A percentile compares a stretch with the other conserved stretches of the same genome.
phyloP scores from a whole-genome alignment of 1,140 invertebrate species.

The Brachystomella parvula region DNA sequence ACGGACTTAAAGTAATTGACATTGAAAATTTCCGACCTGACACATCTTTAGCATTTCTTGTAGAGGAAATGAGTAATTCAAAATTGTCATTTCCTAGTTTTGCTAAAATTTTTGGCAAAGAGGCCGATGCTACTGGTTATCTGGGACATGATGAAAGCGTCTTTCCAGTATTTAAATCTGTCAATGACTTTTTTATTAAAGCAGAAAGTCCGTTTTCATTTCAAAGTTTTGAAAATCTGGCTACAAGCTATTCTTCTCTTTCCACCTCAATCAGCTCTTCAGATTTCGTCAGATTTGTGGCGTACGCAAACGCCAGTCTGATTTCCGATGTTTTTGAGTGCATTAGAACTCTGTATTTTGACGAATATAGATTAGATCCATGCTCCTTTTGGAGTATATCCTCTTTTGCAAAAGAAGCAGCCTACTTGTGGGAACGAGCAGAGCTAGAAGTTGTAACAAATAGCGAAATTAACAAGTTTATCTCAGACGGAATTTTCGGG shows the following conservation, averaged over 20 bases:
- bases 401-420: slow-evolving; percentile 2
- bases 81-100: not conserved
- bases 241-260: not conserved
- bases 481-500: not conserved
- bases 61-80: not conserved
- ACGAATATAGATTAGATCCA: not conserved
- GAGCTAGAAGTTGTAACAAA: not conserved
- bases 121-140: not conserved
- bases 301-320: not conserved
- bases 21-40: not conserved
- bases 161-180: not conserved
- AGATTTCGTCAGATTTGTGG: not conserved
- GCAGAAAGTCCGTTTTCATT: not conserved
- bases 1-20: not conserved
- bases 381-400: not conserved
- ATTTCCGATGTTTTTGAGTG: not conserved
- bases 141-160: not conserved
- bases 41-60: not conserved
- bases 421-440: not conserved
- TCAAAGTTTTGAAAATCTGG: not conserved
- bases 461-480: not conserved
- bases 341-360: not conserved
- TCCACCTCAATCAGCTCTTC: not conserved
- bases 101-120: not conserved
- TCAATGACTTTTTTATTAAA: not conserved